Evolutionary conservation across 2,888 invertebrate genomes (phyloP).

Genomic region (Unio pictorum): DNA sequence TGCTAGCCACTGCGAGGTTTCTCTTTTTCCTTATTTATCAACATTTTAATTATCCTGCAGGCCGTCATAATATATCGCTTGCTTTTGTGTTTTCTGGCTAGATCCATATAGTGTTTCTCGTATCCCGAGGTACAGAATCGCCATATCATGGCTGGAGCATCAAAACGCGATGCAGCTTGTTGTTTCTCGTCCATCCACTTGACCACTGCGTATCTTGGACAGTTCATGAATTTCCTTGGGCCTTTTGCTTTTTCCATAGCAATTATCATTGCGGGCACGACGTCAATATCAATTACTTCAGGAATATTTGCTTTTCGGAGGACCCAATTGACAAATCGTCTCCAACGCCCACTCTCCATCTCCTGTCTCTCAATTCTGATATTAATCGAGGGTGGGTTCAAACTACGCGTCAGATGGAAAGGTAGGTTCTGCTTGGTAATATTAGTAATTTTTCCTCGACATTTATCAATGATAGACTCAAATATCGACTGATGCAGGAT

Average conservation of each 20-base stretch:
- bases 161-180: neutral
- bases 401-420: constrained; percentile 15
- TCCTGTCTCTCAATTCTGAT: constrained; percentile 12
- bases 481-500: constrained; percentile 14
- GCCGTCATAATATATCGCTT: constrained; percentile 36
- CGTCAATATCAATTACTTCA: constrained; percentile 30
- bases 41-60: constrained; percentile 36
- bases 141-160: constrained; percentile 29
- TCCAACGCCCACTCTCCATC: neutral
- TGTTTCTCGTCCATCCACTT: constrained; percentile 32
- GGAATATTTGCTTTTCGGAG: no score
- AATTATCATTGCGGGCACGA: constrained; percentile 36
- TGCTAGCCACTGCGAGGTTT: neutral
- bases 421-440: neutral
- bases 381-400: constrained; percentile 28
- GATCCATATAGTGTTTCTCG: constrained; percentile 39
- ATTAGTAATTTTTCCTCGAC: neutral
- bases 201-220: constrained; percentile 35
- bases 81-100: constrained; percentile 15
- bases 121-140: constrained; percentile 34
- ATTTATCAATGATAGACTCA: constrained; percentile 17
- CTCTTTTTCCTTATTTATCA: neutral
- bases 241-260: constrained; percentile 19
- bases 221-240: constrained; percentile 14
- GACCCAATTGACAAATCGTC: neutral